phyloP scores from a whole-genome alignment of 2,113 vertebrate genomes.

The Periophthalmodon schlosseri region DNA sequence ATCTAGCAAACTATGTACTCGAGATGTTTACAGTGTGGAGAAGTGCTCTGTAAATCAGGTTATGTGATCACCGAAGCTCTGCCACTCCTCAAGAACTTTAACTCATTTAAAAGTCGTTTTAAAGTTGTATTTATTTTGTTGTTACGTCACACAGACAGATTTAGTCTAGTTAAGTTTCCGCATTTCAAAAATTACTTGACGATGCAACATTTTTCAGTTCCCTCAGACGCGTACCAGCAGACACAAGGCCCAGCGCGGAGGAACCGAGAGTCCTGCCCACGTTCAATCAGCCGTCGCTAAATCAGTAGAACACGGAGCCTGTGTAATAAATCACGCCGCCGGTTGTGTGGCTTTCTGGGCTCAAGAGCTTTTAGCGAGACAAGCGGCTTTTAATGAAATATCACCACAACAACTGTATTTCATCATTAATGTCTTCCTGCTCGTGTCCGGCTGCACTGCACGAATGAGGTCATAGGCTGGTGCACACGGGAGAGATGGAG shows the following conservation, averaged over 20 bases:
- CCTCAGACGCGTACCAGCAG: slow-evolving; percentile 11
- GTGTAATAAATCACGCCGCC: slow-evolving; percentile 23
- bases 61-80: no score
- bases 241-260: background rate
- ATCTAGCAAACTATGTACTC: no score
- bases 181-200: slow-evolving; percentile 12
- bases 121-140: background rate
- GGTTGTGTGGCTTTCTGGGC: background rate
- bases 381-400: slow-evolving; percentile 39
- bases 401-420: slow-evolving; percentile 27
- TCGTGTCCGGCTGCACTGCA: background rate
- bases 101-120: background rate
- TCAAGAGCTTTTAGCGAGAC: slow-evolving; percentile 31
- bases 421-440: slow-evolving; percentile 17
- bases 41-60: no score
- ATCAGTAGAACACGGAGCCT: slow-evolving; percentile 13
- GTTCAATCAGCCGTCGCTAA: slow-evolving; percentile 16
- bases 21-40: no score
- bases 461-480: background rate
- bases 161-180: slow-evolving; percentile 32
- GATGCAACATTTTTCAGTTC: slow-evolving; percentile 19
- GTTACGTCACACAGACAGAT: background rate
- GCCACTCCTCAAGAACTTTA: no score
- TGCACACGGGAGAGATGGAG: background rate
- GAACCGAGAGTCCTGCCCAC: background rate